Percentiles rank a stretch among this genome's conserved stretches.
Conservation (phyloP, 2,797 vertebrate species). For the Coregonus ussuriensis region DNA sequence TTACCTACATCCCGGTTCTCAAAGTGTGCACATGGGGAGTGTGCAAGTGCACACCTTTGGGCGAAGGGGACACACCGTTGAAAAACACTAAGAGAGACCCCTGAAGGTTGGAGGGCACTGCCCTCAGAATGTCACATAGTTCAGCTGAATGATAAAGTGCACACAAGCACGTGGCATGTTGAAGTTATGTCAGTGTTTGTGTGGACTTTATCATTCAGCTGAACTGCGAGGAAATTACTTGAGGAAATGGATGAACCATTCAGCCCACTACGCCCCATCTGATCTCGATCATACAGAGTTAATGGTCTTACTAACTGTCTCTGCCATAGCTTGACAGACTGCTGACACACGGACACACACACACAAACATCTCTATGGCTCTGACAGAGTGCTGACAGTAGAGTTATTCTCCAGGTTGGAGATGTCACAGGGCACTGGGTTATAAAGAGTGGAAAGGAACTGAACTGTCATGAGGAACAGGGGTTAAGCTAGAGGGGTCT, state of each 20-base stretch:
- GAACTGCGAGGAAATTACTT: neutral
- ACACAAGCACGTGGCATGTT: no score
- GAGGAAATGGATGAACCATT: slow-evolving; percentile 16
- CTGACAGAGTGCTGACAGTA: slow-evolving; percentile 37
- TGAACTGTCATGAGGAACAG: no score
- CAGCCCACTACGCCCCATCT: slow-evolving; percentile 13
- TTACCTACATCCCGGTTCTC: neutral
- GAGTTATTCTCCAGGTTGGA: slow-evolving; percentile 29
- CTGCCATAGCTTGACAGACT: slow-evolving; percentile 6
- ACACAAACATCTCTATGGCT: neutral
- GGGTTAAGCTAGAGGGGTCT: neutral
- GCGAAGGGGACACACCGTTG: neutral
- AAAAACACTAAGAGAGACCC: neutral
- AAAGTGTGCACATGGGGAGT: neutral
- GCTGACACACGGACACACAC: slow-evolving; percentile 11
- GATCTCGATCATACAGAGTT: slow-evolving; percentile 23
- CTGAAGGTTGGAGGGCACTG: neutral
- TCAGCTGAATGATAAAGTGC: neutral
- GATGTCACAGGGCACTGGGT: slow-evolving; percentile 26
- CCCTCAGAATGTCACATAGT: slow-evolving; percentile 3
- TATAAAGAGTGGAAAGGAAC: no score
- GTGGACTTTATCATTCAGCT: neutral
- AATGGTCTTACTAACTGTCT: slow-evolving; percentile 33
- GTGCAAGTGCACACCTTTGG: neutral
- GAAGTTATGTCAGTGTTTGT: no score